These are phyloP conservation scores for Arenicola marina DNA, from an alignment of 2,888 invertebrate species.

Conservation along the genomic window DNA sequence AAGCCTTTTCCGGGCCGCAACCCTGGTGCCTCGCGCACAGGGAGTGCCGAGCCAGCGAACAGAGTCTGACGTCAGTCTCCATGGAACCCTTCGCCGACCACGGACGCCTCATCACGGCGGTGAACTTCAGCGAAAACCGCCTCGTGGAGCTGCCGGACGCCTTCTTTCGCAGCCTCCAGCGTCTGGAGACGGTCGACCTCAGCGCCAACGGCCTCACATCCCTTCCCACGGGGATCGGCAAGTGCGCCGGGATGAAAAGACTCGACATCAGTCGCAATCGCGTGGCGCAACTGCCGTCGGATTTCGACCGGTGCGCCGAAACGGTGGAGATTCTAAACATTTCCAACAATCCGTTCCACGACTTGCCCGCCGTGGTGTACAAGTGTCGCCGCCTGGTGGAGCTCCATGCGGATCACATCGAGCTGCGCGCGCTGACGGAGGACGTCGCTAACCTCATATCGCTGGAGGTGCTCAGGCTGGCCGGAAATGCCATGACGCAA, in stretches of 20 bases:
- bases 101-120: constrained; percentile 33
- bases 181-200: constrained; percentile 23
- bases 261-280: constrained; percentile 37
- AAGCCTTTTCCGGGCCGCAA: too few relatives aligned
- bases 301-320: constrained; percentile 25
- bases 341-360: constrained; percentile 40
- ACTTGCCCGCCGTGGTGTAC: constrained; percentile 31
- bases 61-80: too few relatives aligned
- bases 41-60: too few relatives aligned
- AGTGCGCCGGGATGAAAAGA: not conserved
- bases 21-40: too few relatives aligned
- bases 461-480: constrained; percentile 30
- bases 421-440: constrained; percentile 36
- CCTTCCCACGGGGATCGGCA: constrained; percentile 18
- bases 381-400: constrained; percentile 31
- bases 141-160: constrained; percentile 30
- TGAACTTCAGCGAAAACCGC: constrained; percentile 39
- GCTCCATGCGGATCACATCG: constrained; percentile 41
- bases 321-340: constrained; percentile 38
- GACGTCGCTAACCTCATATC: constrained; percentile 38
- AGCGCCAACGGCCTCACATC: constrained; percentile 21
- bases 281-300: constrained; percentile 32
- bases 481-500: constrained; percentile 11
- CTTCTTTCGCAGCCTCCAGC: constrained; percentile 19
- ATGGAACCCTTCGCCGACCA: constrained; percentile 36